Percentiles rank a stretch among this genome's conserved stretches.
phyloP scores from a whole-genome alignment of 2,113 vertebrate genomes.

The Grus americana region DNA sequence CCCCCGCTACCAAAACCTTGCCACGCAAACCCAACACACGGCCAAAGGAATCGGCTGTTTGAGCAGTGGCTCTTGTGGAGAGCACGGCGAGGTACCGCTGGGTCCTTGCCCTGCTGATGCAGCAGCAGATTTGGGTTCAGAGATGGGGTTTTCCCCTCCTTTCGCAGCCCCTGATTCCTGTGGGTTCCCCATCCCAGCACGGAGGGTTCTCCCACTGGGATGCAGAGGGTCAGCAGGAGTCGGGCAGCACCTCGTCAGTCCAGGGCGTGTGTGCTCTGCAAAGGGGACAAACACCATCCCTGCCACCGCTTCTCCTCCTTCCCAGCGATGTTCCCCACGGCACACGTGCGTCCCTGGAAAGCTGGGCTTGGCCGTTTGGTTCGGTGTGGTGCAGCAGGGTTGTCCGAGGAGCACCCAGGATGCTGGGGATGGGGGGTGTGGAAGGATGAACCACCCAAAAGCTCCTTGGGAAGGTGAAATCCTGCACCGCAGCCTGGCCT shows the following conservation, averaged over 20 bases:
- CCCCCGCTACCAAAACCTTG: too few species aligned
- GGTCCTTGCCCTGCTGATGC: not conserved
- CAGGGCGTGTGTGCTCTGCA: not conserved
- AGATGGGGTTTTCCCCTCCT: not conserved
- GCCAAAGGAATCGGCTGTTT: not conserved
- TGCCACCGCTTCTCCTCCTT: not conserved
- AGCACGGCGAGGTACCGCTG: accelerated
- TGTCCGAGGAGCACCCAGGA: not conserved
- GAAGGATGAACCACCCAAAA: not conserved
- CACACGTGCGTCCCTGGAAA: accelerated
- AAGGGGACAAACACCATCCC: not conserved
- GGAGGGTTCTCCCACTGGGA: not conserved
- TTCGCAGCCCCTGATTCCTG: not conserved
- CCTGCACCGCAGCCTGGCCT: not conserved
- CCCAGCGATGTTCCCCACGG: accelerated
- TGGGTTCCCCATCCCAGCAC: not conserved
- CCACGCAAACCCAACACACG: too few species aligned
- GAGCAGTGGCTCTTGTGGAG: not conserved
- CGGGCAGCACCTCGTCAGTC: not conserved
- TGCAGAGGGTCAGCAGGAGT: not conserved
- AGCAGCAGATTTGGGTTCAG: not conserved
- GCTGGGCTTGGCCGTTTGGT: accelerated
- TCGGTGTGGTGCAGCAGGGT: accelerated
- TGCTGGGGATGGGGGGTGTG: not conserved
- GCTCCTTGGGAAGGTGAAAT: not conserved